These are phyloP conservation scores for Vulpes lagopus DNA, from an alignment of 2,113 vertebrate species.

Conservation along the genomic window DNA sequence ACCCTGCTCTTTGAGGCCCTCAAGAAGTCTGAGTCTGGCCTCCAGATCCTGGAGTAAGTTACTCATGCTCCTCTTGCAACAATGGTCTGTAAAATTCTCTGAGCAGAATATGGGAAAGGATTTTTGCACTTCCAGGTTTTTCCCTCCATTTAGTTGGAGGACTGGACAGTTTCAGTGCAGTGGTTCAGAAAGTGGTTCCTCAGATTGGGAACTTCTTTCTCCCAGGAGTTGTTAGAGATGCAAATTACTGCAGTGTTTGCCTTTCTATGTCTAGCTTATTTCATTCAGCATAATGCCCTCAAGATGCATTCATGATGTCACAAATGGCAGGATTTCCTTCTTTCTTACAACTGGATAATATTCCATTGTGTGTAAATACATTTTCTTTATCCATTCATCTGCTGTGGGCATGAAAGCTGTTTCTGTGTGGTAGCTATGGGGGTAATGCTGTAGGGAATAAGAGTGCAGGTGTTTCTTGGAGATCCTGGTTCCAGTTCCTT, in stretches of 20 bases:
- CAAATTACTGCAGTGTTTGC: not conserved
- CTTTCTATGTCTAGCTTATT: not conserved
- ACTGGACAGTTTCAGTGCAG: not conserved
- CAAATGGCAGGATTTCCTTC: not conserved
- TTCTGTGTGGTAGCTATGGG: rapidly evolving
- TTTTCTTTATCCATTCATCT: not conserved
- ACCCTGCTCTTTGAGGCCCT: not conserved
- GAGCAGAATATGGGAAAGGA: not conserved
- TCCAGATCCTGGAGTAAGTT: conserved; percentile 56
- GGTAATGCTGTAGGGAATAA: not conserved
- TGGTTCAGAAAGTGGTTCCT: not conserved
- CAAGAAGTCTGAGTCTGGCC: rapidly evolving
- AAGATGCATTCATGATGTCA: not conserved
- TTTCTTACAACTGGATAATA: not conserved
- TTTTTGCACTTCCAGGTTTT: not conserved
- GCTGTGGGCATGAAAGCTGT: not conserved
- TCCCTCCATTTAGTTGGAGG: not conserved
- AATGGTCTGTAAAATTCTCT: not conserved
- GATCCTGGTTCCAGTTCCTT: not conserved
- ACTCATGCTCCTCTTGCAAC: rapidly evolving
- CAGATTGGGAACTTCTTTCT: not conserved
- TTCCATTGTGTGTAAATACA: too few relatives aligned
- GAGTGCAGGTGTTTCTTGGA: not conserved
- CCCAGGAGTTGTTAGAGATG: not conserved
- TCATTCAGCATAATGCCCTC: not conserved